A percentile compares a stretch with the other conserved stretches of the same genome.
Evolutionary conservation across 1,140 invertebrate genomes (phyloP).

Genomic region (Leptonema lineaticorne): DNA sequence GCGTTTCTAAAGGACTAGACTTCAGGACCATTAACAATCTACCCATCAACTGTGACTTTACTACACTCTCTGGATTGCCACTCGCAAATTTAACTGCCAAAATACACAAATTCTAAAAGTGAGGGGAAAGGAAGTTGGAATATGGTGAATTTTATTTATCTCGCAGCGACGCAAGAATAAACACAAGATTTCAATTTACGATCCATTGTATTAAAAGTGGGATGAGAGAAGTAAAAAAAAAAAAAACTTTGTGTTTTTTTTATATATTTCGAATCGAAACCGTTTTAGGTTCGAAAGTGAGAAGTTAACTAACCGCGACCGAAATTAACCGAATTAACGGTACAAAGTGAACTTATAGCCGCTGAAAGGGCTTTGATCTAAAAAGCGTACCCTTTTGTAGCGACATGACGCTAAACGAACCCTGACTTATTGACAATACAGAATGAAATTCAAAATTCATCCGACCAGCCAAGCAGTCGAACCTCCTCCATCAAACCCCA

Average conservation of each 20-base stretch:
- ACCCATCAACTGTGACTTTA: slow-evolving; percentile 11
- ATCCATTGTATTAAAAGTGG: too few species aligned
- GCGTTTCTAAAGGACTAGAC: neutral
- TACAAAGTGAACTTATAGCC: neutral
- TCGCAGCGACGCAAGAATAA: too few species aligned
- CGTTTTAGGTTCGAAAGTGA: neutral
- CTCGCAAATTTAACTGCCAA: slow-evolving; percentile 13
- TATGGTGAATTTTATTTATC: too few species aligned
- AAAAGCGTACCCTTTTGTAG: slow-evolving; percentile 8
- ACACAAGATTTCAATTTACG: too few species aligned
- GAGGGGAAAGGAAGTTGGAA: neutral
- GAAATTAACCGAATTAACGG: neutral
- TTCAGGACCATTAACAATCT: neutral
- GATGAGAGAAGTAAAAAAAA: too few species aligned
- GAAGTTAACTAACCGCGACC: neutral
- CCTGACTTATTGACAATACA: slow-evolving; percentile 36
- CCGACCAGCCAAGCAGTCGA: too few species aligned
- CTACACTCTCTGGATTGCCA: slow-evolving; percentile 13
- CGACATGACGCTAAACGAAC: slow-evolving; percentile 28
- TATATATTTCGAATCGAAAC: neutral
- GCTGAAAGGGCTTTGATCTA: slow-evolving; percentile 13
- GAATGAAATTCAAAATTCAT: slow-evolving; percentile 29
- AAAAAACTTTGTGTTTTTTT: too few species aligned
- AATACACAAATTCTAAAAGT: neutral
- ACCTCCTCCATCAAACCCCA: neutral